A percentile compares a stretch with the other conserved stretches of the same genome.
phyloP scores from a whole-genome alignment of 2,888 invertebrate genomes.

The Acronicta psi region DNA sequence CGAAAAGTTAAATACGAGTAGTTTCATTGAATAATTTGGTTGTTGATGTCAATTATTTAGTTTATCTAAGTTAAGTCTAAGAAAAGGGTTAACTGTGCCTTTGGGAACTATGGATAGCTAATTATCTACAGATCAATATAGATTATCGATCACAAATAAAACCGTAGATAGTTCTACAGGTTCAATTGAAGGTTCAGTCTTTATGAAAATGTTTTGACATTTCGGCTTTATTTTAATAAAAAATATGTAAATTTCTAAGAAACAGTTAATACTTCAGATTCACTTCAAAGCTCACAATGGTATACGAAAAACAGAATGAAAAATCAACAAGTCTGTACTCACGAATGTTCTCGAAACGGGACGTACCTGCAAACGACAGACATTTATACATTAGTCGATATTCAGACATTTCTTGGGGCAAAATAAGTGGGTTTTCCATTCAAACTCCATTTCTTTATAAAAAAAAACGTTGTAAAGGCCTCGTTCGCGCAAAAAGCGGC shows the following conservation, averaged over 20 bases:
- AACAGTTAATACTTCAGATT: too few species aligned
- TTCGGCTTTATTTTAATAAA: too few species aligned
- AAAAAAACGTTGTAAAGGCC: conserved; percentile 72
- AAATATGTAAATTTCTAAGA: background rate
- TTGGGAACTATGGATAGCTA: background rate
- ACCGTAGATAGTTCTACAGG: too few species aligned
- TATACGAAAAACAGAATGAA: background rate
- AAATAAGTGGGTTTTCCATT: conserved; percentile 56
- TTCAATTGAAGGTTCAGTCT: too few species aligned
- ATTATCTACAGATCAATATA: too few species aligned
- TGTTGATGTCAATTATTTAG: conserved; percentile 25
- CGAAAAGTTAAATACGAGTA: conserved; percentile 41
- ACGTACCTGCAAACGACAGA: conserved; percentile 55
- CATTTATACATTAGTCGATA: conserved; percentile 48
- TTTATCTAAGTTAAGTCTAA: conserved; percentile 11
- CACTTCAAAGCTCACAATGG: too few species aligned
- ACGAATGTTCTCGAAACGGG: conserved; percentile 30
- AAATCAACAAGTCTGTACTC: conserved; percentile 29
- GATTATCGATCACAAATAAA: too few species aligned
- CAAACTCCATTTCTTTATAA: conserved; percentile 58
- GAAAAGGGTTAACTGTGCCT: conserved; percentile 24
- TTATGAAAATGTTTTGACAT: too few species aligned
- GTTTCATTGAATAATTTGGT: conserved; percentile 21
- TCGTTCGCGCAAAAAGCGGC: conserved; percentile 70
- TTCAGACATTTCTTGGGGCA: conserved; percentile 49